Base-by-base conservation (phyloP, 2,888 invertebrate genomes). In the Chirona hameri region DNA sequence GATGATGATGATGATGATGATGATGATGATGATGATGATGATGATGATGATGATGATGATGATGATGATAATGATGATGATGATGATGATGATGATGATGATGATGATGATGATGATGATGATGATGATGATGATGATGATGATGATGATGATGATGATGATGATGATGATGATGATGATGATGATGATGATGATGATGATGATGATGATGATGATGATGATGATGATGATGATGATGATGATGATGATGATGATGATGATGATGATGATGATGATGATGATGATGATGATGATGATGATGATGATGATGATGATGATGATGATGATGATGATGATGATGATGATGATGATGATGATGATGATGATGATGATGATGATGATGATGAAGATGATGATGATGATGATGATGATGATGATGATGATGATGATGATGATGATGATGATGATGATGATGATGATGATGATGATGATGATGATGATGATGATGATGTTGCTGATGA, bases 1-100 rank as follows among this genome's bases (percentile, higher is more conserved):
- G 65, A 65, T 65, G 65, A 65, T 65, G 65, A 65, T 65, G 65
- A 65, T 65, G 65, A 65, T 65, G 65, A 65, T 65, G 65, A 65
- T 65, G 65, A 65, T 65, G 65, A 65, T n/a, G 65, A 65, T 65
- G 65, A 65, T 65, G 65, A 65, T 65, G 65, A 65, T 65, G 65
- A 65, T n/a, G 65, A 65, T 65, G 65, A 65, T 65, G 65, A 65
- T 65, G 65, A 65, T 65, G 65, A 65, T 65, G 65, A 65, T 65
- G 65, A 65, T 65, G 65, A 65, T 65, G 65, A 65, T 65, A n/a
- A 65, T 65, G 65, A 65, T 65, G 65, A 65, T 65, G 65, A 65
- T 65, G 65, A 65, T 65, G 65, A 65, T 65, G 65, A 65, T 65
- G 65, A 65, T 65, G 21, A n/a, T n/a, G 65, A 65, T 65, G 65